Evolutionary conservation across 2,888 invertebrate genomes (phyloP), one percentile per base, ranked within the genome.

Genomic region (Pristionchus entomophagus): DNA sequence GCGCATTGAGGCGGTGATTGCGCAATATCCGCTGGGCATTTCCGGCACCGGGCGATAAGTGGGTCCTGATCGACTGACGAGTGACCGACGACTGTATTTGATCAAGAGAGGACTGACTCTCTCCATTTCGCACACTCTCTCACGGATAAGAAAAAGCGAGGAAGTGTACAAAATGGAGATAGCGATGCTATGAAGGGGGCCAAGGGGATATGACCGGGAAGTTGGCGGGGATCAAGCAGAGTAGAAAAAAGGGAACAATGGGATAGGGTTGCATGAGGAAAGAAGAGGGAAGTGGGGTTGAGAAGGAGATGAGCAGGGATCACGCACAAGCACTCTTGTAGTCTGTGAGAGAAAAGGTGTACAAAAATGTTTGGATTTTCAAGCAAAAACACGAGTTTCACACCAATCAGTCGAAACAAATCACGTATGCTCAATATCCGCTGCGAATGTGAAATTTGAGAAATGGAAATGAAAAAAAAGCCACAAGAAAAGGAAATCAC

Each of bases 11-110:
- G 22, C 41, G 41, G 38, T 56, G 65, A 62, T 65, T 65, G 65
- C 65, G 65, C 65, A 65, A 65, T 35, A 65, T 65, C 65, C 65
- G 65, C 45, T 56, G 10, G 29, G 59, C 19, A 38, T 35, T 62
- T 62, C 35, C 65, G 65, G 59, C 19, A 17, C 14, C 51, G 22
- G 12, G 59, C 35, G 65, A 65, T 65, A 65, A 65, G 65, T 65
- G 65, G 65, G 65, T 32, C 65, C 19, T 65, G 65, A 65, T 59
- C 59, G 59, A 59, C 29, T 51, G 19, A 14, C 51, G n/a, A n/a
- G n/a, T n/a, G 45, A 45, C 14, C 45, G 45, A 45, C n/a, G 45
- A 45, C 56, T 3, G n/a, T 65, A 35, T 65, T 65, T 65, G 65
- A 65, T 12, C 19, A 32, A 59, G 62, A n/a, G n/a, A n/a, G n/a